Evolutionary conservation across 2,113 vertebrate genomes (phyloP).

Genomic region (Anolis carolinensis): DNA sequence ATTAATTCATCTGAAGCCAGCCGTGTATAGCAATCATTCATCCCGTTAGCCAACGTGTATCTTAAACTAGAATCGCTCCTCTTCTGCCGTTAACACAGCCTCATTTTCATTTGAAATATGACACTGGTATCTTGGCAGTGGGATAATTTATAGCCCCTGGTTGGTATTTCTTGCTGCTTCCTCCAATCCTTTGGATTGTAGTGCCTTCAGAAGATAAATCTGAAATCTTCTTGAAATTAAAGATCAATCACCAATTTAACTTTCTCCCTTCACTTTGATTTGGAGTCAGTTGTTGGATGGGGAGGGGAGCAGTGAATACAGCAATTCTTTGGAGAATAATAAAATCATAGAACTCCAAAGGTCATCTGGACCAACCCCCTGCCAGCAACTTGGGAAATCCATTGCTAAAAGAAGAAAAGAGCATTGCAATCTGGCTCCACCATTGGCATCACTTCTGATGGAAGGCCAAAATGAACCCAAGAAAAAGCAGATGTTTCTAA

Average conservation of each 20-base stretch:
- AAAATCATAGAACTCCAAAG: too few relatives aligned
- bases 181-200: not conserved
- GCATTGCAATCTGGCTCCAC: not conserved
- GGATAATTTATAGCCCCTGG: not conserved
- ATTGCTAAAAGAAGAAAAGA: too few relatives aligned
- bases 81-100: not conserved
- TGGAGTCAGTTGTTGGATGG: not conserved
- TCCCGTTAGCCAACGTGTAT: not conserved
- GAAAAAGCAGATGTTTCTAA: not conserved
- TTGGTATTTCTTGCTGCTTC: not conserved
- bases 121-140: not conserved
- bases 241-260: not conserved
- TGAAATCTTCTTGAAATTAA: not conserved
- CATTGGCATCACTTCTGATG: not conserved
- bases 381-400: too few relatives aligned
- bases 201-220: not conserved
- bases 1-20: not conserved
- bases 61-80: not conserved
- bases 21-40: not conserved
- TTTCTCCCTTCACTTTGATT: not conserved
- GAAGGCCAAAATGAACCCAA: not conserved
- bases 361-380: too few relatives aligned
- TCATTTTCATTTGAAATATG: not conserved
- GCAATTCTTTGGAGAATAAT: too few relatives aligned
- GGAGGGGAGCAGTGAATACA: too few relatives aligned